Percentiles rank a stretch among this genome's conserved stretches.
Conservation (phyloP, 2,797 vertebrate genomes). For the Miichthys miiuy region DNA sequence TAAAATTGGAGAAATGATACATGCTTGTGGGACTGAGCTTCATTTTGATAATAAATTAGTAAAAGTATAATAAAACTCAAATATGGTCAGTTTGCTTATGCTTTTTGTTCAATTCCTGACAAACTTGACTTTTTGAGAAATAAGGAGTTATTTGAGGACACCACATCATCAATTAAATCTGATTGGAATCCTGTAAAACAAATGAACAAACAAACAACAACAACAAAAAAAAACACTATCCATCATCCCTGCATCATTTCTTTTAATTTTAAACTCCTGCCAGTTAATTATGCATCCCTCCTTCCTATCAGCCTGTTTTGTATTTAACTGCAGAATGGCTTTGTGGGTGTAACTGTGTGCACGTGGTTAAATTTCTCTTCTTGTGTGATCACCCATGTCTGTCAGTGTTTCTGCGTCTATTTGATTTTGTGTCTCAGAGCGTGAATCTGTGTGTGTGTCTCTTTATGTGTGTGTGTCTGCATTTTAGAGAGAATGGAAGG, state of each 20-base stretch:
- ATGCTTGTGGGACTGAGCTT: not conserved
- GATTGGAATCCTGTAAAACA: not conserved
- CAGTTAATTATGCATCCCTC: constrained; percentile 20
- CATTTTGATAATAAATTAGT: constrained; percentile 11
- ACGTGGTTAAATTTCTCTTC: constrained; percentile 46
- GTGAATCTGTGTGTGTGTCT: constrained; percentile 23
- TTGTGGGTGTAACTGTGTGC: constrained; percentile 28
- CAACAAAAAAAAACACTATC: not conserved
- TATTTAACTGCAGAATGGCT: constrained; percentile 38
- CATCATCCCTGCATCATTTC: constrained; percentile 4
- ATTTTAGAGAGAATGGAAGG: constrained; percentile 52
- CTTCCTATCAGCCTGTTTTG: constrained; percentile 14
- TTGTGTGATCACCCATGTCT: constrained; percentile 53
- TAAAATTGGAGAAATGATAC: not conserved
- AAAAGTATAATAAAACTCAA: not conserved
- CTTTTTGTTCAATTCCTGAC: not conserved
- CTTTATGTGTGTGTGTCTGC: constrained; percentile 13
- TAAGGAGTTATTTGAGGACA: not conserved
- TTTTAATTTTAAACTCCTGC: constrained; percentile 18
- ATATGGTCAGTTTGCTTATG: not conserved
- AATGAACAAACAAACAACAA: too few relatives aligned
- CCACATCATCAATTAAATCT: not conserved
- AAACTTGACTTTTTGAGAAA: not conserved
- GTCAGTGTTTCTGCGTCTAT: constrained; percentile 34
- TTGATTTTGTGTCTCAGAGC: constrained; percentile 42